A percentile compares a stretch with the other conserved stretches of the same genome.
Conservation (phyloP, 1,140 invertebrate genomes). For the Agrypnia vestita region DNA sequence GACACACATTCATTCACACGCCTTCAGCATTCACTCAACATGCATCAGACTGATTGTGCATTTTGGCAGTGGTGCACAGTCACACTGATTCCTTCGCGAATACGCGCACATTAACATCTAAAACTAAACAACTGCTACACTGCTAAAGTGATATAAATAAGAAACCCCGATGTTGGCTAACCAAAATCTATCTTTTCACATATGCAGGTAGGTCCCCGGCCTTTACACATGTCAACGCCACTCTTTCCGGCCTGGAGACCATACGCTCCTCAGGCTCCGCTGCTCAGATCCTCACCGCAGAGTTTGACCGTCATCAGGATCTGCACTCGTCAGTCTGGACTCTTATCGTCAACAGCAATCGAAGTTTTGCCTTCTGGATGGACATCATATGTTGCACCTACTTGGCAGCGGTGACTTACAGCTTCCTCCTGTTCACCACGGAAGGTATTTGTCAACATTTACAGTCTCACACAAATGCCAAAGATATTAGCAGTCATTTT, state of each 20-base stretch:
- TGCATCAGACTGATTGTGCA: no score
- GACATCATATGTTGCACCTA: conserved; percentile 82
- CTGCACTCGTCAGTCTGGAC: conserved; percentile 81
- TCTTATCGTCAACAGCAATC: conserved; percentile 78
- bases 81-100: no score
- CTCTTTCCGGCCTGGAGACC: conserved; percentile 86
- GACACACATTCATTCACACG: no score
- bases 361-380: conserved; percentile 76
- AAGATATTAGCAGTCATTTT: no score
- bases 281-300: conserved; percentile 74
- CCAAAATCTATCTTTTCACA: background rate
- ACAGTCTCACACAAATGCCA: background rate
- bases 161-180: background rate
- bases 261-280: conserved; percentile 82
- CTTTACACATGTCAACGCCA: conserved; percentile 87
- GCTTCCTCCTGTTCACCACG: conserved; percentile 71
- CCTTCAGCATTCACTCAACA: no score
- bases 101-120: no score
- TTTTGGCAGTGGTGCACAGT: no score
- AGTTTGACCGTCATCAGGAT: conserved; percentile 81
- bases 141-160: background rate
- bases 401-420: conserved; percentile 74
- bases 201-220: conserved; percentile 85
- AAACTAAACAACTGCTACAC: no score
- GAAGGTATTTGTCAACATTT: conserved; percentile 61